Evolutionary conservation across 53 echinoderm and acorn worm species (phyloP), one percentile per base, ranked within the genome.

Genomic region (Luidia sarsii): DNA sequence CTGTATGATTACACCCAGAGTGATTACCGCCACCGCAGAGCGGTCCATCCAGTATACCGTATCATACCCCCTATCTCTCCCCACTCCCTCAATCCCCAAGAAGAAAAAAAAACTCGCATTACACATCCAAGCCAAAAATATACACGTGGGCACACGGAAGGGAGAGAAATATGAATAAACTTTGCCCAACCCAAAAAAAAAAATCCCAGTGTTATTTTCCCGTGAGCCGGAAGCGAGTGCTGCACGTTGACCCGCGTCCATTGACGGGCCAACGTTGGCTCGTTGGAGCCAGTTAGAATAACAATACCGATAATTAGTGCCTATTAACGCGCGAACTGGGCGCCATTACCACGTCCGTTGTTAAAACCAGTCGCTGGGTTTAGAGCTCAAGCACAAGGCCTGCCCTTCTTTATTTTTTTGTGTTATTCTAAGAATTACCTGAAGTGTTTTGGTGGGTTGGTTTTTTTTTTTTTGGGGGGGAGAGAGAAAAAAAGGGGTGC

Each of bases 291-390:
- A 56, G 72, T 72, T 72, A 72, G 77, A 65, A 73, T 64, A 74
- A 91, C 91, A 91, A 91, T 85, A 72, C 67, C 36, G 70, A 88
- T 91, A 91, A 91, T 91, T 91, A 91, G 91, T 83, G 91, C 81
- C 91, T 87, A 91, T 91, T 91, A 91, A 91, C 88, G 88, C 85
- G 91, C 84, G 71, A 84, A 77, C 33, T 60, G 61, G 77, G 77
- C 77, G 77, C 77, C 77, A 61, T 77, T 57, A 61, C 61, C 48
- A n/a, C n/a, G n/a, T 60, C 59, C 9, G 24, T 56, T 55, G 30
- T 56, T 11, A 41, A n/a, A 60, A 77, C 60, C 77, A 77, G 77
- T 38, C 77, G 45, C 60, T 20, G 29, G 30, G 43, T 65, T 65
- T 33, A 65, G n/a, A n/a, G 35, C 33, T 24, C 61, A 9, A 77